These are phyloP conservation scores for Xylophagus ater DNA, from an alignment of 2,888 invertebrate genomes.

Conservation along the genomic window DNA sequence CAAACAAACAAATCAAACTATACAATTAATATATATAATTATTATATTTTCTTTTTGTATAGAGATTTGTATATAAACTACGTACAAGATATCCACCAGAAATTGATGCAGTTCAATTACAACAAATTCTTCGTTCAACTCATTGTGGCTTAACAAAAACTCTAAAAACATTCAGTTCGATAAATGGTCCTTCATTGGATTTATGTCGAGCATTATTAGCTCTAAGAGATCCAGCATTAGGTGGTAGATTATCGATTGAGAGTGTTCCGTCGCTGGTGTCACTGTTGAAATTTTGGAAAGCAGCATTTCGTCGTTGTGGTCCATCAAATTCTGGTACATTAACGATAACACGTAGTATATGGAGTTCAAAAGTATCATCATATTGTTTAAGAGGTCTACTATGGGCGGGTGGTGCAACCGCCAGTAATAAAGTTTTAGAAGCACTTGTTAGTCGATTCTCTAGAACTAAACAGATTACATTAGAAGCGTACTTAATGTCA, in stretches of 20 bases:
- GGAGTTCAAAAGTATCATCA: conserved; percentile 47
- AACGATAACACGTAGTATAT: conserved; percentile 19
- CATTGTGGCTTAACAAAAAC: conserved; percentile 43
- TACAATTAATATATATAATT: background rate
- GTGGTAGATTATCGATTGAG: conserved; percentile 48
- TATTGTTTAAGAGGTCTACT: conserved; percentile 52
- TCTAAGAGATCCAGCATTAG: conserved; percentile 53
- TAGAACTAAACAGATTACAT: conserved; percentile 36
- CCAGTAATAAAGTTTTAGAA: conserved; percentile 66
- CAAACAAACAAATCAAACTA: background rate
- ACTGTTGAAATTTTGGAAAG: conserved; percentile 53
- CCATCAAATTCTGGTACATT: conserved; percentile 16
- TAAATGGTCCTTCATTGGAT: conserved; percentile 44
- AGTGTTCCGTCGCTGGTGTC: conserved; percentile 53
- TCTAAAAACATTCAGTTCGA: conserved; percentile 17
- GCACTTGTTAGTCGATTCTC: conserved; percentile 56
- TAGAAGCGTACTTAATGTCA: conserved; percentile 54
- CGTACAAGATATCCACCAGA: conserved; percentile 46
- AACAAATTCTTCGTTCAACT: conserved; percentile 47
- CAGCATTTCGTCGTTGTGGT: conserved; percentile 20
- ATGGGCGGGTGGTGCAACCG: conserved; percentile 57
- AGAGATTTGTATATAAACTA: conserved; percentile 21
- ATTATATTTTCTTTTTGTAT: conserved; percentile 3
- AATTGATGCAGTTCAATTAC: conserved; percentile 49
- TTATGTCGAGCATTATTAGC: conserved; percentile 57